A percentile compares a stretch with the other conserved stretches of the same genome.
These are phyloP conservation scores for Pogonomyrmex californicus DNA, from an alignment of 1,140 invertebrate genomes.

Conservation along the genomic window DNA sequence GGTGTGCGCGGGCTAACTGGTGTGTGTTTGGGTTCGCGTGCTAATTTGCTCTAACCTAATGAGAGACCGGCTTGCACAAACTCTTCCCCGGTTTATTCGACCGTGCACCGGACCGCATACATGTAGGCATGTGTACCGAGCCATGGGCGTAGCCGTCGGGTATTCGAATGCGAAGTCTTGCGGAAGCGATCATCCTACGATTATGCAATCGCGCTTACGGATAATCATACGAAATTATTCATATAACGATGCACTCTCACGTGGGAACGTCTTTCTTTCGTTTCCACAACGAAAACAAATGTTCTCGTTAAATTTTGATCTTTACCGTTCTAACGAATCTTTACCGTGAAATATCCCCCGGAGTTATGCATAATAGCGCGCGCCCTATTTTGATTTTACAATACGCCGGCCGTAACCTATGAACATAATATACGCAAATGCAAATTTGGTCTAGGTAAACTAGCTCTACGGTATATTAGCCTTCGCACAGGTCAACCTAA, in stretches of 20 bases:
- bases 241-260: neutral
- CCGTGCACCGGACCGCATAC: constrained; percentile 32
- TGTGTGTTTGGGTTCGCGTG: constrained; percentile 82
- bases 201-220: neutral
- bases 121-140: constrained; percentile 47
- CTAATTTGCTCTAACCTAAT: constrained; percentile 84
- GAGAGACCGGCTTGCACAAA: constrained; percentile 79
- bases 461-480: constrained; percentile 7
- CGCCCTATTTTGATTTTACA: constrained; percentile 34
- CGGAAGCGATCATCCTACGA: constrained; percentile 17
- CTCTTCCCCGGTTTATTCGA: constrained; percentile 64
- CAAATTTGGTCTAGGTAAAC: constrained; percentile 48
- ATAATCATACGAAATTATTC: neutral
- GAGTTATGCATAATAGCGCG: neutral
- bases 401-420: constrained; percentile 4
- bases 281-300: neutral
- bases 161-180: constrained; percentile 28
- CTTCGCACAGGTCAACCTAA: neutral
- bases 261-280: no score
- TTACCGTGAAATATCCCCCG: neutral
- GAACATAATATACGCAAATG: constrained; percentile 33
- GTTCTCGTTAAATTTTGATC: neutral
- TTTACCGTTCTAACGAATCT: neutral
- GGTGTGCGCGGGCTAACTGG: constrained; percentile 28
- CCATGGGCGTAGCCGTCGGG: constrained; percentile 43